phyloP scores from a whole-genome alignment of 1,140 invertebrate species.

The Drosophila arizonae region DNA sequence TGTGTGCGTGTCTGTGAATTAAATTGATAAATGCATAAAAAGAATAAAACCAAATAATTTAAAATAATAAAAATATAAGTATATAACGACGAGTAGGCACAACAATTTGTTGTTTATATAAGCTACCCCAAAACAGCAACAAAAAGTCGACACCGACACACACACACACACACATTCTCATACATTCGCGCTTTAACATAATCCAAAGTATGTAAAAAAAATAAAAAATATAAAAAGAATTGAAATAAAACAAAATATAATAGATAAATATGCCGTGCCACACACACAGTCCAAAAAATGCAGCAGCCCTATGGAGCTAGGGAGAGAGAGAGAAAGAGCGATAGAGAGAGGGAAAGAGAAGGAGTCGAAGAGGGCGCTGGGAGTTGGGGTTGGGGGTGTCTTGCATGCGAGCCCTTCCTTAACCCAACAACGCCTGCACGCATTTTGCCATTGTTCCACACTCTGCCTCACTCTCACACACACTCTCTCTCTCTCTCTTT shows the following conservation, averaged over 20 bases:
- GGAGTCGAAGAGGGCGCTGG: not conserved
- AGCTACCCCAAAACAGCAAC: slow-evolving; percentile 12
- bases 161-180: not conserved
- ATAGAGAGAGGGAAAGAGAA: not conserved
- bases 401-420: not conserved
- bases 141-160: not conserved
- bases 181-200: not conserved
- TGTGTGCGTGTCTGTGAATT: slow-evolving; percentile 41
- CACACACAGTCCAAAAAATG: slow-evolving; percentile 4
- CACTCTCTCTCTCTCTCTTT: not conserved
- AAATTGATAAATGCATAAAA: slow-evolving; percentile 71
- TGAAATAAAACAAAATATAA: slow-evolving; percentile 6
- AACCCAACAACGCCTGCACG: not conserved
- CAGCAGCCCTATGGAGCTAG: not conserved
- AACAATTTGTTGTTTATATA: slow-evolving; percentile 75
- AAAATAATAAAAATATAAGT: slow-evolving; percentile 61
- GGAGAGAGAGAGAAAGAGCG: not conserved
- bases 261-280: slow-evolving; percentile 14
- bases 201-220: slow-evolving; percentile 18
- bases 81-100: slow-evolving; percentile 67
- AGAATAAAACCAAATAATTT: slow-evolving; percentile 29
- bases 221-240: slow-evolving; percentile 12
- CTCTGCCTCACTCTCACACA: not conserved
- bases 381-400: not conserved
- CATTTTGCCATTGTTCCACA: not conserved